Evolutionary conservation across 2,797 vertebrate species (phyloP).

Genomic region (Gambusia yucatana): DNA sequence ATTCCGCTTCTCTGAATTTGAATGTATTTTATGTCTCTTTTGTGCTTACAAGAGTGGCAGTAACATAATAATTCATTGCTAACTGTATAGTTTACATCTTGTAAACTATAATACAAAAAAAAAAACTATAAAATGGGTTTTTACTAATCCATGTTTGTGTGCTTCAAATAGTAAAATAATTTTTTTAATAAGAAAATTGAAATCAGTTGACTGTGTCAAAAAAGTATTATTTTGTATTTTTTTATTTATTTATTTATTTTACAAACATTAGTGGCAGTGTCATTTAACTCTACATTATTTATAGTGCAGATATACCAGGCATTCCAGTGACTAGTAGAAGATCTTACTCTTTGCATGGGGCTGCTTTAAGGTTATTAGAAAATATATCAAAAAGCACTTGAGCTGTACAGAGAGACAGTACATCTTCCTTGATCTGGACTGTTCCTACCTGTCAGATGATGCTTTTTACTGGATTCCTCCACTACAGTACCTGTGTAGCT

Average conservation of each 20-base stretch:
- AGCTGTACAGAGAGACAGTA: slow-evolving; percentile 6
- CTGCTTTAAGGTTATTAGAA: slow-evolving; percentile 24
- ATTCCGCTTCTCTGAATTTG: background rate
- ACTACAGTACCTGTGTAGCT: slow-evolving; percentile 57
- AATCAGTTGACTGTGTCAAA: background rate
- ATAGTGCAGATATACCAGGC: background rate
- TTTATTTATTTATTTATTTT: background rate
- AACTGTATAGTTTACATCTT: background rate
- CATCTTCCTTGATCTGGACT: slow-evolving; percentile 35
- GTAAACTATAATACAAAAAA: background rate
- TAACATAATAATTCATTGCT: background rate
- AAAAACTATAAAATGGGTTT: background rate
- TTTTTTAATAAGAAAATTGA: too few species aligned
- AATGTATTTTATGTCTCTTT: background rate
- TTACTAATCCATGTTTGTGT: background rate
- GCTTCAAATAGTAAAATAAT: background rate
- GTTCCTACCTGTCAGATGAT: slow-evolving; percentile 59
- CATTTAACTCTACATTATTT: background rate
- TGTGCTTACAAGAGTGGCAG: background rate
- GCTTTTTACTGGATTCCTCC: slow-evolving; percentile 42
- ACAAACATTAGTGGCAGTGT: background rate
- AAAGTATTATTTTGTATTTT: background rate
- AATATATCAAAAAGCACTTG: slow-evolving; percentile 15
- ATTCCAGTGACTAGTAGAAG: background rate
- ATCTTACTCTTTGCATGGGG: background rate